Evolutionary conservation across 2,797 vertebrate species (phyloP).

Genomic region (Lindbergichthys nudifrons): DNA sequence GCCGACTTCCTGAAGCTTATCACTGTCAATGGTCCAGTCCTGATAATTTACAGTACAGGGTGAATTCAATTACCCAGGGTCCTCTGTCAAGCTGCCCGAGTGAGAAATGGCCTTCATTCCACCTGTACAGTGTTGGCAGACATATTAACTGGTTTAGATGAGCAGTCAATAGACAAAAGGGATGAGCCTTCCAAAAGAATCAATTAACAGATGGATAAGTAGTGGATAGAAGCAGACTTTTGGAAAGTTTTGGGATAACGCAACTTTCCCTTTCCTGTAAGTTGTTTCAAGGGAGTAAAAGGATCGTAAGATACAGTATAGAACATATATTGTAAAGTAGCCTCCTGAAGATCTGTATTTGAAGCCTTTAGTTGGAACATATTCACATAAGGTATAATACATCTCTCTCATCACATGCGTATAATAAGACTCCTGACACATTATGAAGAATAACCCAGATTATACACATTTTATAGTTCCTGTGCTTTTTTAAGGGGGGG

Average conservation of each 20-base stretch:
- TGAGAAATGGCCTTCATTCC: slow-evolving; percentile 73
- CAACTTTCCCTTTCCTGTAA: background rate
- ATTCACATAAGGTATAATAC: slow-evolving; percentile 15
- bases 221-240: background rate
- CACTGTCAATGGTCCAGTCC: slow-evolving; percentile 37
- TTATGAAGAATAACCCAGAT: slow-evolving; percentile 17
- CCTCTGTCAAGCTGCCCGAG: slow-evolving; percentile 56
- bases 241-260: background rate
- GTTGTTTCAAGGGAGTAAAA: background rate
- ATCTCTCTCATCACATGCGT: slow-evolving; percentile 28
- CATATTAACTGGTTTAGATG: slow-evolving; percentile 47
- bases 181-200: slow-evolving; percentile 31
- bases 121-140: slow-evolving; percentile 56
- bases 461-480: slow-evolving; percentile 1
- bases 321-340: no score
- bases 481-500: no score
- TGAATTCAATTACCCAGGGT: slow-evolving; percentile 62
- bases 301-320: no score
- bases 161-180: slow-evolving; percentile 31
- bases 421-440: slow-evolving; percentile 24
- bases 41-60: slow-evolving; percentile 55
- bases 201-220: slow-evolving; percentile 11
- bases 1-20: slow-evolving; percentile 15
- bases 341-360: background rate
- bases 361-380: background rate